Percentiles rank a stretch among this genome's conserved stretches.
Conservation (phyloP, 1,140 invertebrate genomes). For the Formica selysi region DNA sequence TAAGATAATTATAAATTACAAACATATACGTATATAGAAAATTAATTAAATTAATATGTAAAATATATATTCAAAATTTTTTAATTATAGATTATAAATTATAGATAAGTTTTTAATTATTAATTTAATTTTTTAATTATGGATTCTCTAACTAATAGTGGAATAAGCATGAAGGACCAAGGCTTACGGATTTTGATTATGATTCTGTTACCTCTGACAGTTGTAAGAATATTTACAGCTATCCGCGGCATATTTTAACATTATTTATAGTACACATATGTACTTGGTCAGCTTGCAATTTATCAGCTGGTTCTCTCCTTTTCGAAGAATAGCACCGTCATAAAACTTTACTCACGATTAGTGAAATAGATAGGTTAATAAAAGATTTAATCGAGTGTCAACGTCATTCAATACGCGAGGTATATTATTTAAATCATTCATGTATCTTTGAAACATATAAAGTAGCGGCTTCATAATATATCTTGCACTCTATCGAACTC, state of each 20-base stretch:
- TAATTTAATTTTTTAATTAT: not conserved
- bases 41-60: not conserved
- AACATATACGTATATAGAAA: not conserved
- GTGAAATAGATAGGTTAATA: not conserved
- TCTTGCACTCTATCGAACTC: not conserved
- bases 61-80: not conserved
- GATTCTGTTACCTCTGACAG: not conserved
- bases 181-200: not conserved
- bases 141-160: not conserved
- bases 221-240: not conserved
- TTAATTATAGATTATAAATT: not conserved
- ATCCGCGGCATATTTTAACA: not conserved
- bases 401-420: not conserved
- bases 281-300: not conserved
- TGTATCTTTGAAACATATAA: not conserved
- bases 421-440: slow-evolving; percentile 10
- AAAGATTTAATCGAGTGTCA: not conserved
- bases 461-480: not conserved
- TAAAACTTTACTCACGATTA: not conserved
- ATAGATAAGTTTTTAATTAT: too few relatives aligned
- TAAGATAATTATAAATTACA: not conserved
- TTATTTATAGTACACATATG: not conserved
- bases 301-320: not conserved
- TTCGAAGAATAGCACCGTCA: not conserved
- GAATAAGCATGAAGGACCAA: not conserved